A percentile compares a stretch with the other conserved stretches of the same genome.
Evolutionary conservation across 2,113 vertebrate genomes (phyloP).

Genomic region (Lichenostomus cassidix): DNA sequence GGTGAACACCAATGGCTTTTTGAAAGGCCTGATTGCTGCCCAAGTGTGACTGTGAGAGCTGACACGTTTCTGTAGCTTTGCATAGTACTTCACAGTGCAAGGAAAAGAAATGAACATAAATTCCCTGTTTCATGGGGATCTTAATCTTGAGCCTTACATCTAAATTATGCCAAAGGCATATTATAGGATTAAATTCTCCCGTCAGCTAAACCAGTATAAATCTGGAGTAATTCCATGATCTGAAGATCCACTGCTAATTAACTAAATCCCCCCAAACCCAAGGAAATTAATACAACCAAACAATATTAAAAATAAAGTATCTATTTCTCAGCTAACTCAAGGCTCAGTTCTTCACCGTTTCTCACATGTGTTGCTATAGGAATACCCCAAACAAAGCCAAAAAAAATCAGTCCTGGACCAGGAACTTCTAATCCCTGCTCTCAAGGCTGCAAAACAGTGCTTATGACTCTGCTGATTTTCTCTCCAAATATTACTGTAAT

Average conservation of each 20-base stretch:
- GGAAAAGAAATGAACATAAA: not conserved
- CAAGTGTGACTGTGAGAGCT: not conserved
- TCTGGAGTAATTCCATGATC: not conserved
- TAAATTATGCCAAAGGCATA: conserved; percentile 8
- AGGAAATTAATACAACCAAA: not conserved
- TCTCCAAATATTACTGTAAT: not conserved
- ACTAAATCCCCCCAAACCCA: not conserved
- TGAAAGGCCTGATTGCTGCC: not conserved
- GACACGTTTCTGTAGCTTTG: not conserved
- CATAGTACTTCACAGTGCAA: not conserved
- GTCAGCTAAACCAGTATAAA: not conserved
- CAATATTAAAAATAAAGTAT: not conserved
- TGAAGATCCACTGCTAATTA: conserved; percentile 17
- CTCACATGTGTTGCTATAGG: not conserved
- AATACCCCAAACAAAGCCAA: not conserved
- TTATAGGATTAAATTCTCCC: conserved; percentile 37
- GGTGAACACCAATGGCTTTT: not conserved
- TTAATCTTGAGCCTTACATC: conserved; percentile 23
- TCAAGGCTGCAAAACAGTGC: not conserved
- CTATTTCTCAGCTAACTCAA: not conserved
- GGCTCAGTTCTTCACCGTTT: not conserved
- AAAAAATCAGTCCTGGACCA: not conserved
- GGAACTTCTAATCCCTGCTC: not conserved
- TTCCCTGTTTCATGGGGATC: not conserved
- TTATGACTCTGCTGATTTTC: not conserved